phyloP scores from a whole-genome alignment of 2,888 invertebrate species.

The Galerucella nymphaeae region DNA sequence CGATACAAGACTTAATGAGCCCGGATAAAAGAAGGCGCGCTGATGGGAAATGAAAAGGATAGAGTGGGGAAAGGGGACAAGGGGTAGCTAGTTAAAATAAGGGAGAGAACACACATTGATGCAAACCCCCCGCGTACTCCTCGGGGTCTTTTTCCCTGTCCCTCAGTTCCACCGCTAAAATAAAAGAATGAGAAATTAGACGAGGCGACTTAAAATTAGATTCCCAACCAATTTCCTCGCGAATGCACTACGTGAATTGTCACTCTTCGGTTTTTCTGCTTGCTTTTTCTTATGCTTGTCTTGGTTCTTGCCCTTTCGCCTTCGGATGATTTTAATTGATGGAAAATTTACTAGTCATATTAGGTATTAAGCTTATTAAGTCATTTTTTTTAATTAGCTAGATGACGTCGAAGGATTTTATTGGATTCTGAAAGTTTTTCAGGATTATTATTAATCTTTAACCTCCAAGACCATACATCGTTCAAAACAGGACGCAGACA shows the following conservation, averaged over 20 bases:
- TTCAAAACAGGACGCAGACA: too few species aligned
- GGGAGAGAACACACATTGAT: slow-evolving; percentile 55
- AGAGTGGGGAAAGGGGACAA: slow-evolving; percentile 39
- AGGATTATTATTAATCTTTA: too few species aligned
- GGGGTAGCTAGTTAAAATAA: slow-evolving; percentile 57
- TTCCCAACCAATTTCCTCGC: slow-evolving; percentile 49
- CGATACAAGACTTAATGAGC: slow-evolving; percentile 63
- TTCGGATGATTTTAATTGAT: slow-evolving; percentile 30
- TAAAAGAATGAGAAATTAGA: slow-evolving; percentile 55
- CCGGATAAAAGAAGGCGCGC: slow-evolving; percentile 63
- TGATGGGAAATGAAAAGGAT: slow-evolving; percentile 58
- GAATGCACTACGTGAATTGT: slow-evolving; percentile 45
- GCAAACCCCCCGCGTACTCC: slow-evolving; percentile 26
- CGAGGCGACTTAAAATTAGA: slow-evolving; percentile 52
- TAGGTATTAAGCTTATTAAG: neutral
- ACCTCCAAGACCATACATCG: too few species aligned
- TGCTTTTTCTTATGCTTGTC: slow-evolving; percentile 1
- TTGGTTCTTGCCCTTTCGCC: slow-evolving; percentile 16
- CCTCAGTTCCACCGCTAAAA: slow-evolving; percentile 46
- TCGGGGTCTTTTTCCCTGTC: slow-evolving; percentile 30
- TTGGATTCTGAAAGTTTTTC: too few species aligned
- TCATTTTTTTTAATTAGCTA: neutral
- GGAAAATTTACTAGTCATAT: slow-evolving; percentile 23
- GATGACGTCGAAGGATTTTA: too few species aligned
- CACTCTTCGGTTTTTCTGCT: slow-evolving; percentile 15